Evolutionary conservation across 2,113 vertebrate genomes (phyloP).

Genomic region (Poecile atricapillus): DNA sequence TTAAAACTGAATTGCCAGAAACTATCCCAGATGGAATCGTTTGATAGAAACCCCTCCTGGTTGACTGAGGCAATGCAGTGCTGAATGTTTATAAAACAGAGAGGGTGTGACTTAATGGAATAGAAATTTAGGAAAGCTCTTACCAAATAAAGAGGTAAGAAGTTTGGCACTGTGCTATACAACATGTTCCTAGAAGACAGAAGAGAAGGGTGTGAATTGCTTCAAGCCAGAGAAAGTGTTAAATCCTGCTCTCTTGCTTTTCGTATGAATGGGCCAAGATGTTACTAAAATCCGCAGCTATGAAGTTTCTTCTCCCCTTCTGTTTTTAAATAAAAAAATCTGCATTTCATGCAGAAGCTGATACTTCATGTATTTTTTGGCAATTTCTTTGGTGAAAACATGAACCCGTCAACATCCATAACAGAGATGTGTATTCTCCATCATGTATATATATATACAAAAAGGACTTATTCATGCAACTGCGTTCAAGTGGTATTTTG

Average conservation of each 20-base stretch:
- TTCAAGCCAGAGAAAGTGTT: background rate
- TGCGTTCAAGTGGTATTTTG: background rate
- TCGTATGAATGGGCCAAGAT: background rate
- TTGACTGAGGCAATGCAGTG: background rate
- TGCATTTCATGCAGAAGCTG: background rate
- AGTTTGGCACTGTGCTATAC: background rate
- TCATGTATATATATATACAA: background rate
- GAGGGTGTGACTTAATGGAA: background rate
- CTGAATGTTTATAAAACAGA: background rate
- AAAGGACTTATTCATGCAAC: background rate
- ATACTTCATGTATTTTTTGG: background rate
- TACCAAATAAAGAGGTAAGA: background rate
- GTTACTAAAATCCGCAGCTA: background rate
- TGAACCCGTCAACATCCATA: background rate
- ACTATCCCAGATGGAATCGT: background rate
- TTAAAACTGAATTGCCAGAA: background rate
- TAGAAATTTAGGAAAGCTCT: background rate
- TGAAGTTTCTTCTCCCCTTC: background rate
- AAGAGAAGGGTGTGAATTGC: background rate
- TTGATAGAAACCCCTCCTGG: background rate
- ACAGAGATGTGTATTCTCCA: background rate
- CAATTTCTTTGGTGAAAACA: background rate
- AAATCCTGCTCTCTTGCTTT: background rate
- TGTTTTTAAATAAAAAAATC: background rate
- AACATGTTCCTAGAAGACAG: background rate